phyloP scores from a whole-genome alignment of 1,140 invertebrate genomes.

The Drosophila elegans region DNA sequence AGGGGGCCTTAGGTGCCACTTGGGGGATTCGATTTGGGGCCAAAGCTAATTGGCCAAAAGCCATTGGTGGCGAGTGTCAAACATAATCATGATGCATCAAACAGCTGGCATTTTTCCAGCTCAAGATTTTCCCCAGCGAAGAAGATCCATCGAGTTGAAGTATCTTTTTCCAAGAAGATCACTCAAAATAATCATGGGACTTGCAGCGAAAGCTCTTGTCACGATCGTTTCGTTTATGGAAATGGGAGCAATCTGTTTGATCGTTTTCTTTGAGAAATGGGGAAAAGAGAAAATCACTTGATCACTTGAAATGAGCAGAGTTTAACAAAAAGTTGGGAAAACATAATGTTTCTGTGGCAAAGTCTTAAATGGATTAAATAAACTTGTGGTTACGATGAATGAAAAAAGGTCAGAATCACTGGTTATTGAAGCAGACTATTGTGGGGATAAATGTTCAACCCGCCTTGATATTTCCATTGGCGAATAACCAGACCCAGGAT shows the following conservation, averaged over 20 bases:
- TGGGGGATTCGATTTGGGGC: conserved; percentile 22
- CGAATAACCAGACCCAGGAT: background rate
- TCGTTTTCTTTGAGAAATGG: conserved; percentile 1
- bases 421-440: background rate
- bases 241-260: conserved; percentile 32
- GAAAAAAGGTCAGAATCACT: background rate
- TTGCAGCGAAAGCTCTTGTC: conserved; percentile 46
- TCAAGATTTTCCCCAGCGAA: conserved; percentile 15
- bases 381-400: background rate
- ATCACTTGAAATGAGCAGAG: conserved; percentile 15
- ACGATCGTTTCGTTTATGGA: conserved; percentile 46
- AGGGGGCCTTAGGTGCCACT: conserved; percentile 9
- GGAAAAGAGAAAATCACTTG: background rate
- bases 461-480: conserved; percentile 7
- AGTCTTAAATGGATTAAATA: conserved; percentile 3
- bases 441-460: background rate
- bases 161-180: conserved; percentile 46
- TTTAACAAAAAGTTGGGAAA: background rate
- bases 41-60: conserved; percentile 54
- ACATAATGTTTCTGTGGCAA: background rate
- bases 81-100: conserved; percentile 35
- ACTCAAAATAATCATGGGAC: conserved; percentile 45
- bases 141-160: conserved; percentile 19
- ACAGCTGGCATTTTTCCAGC: conserved; percentile 23
- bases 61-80: conserved; percentile 43